These are phyloP conservation scores for Scaptodrosophila lebanonensis DNA, from an alignment of 1,140 invertebrate genomes.

Conservation along the genomic window DNA sequence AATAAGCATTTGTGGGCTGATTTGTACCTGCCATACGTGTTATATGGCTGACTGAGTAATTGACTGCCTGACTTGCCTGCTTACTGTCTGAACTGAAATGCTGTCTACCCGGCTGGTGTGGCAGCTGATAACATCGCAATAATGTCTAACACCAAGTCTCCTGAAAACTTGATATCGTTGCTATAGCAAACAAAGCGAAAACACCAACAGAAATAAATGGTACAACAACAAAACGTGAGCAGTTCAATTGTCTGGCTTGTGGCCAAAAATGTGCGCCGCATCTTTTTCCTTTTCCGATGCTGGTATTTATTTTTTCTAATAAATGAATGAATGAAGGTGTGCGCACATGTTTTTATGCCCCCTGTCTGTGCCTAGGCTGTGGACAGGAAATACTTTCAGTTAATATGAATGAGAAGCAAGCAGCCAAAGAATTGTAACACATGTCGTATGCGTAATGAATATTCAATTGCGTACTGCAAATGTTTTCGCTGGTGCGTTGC, in stretches of 20 bases:
- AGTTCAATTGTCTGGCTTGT: constrained; percentile 44
- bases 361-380: constrained; percentile 16
- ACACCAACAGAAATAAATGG: constrained; percentile 5
- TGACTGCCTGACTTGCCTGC: neutral
- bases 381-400: constrained; percentile 39
- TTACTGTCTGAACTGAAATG: neutral
- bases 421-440: constrained; percentile 34
- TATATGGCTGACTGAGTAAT: neutral
- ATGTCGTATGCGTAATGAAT: constrained; percentile 57
- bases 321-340: constrained; percentile 40
- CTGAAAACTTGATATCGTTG: constrained; percentile 24
- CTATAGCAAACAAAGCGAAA: constrained; percentile 5
- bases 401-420: constrained; percentile 28
- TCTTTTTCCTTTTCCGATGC: constrained; percentile 10
- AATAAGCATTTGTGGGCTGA: too few relatives aligned
- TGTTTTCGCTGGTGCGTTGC: constrained; percentile 24
- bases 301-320: constrained; percentile 64
- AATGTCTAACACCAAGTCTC: constrained; percentile 4
- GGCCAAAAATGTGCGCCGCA: constrained; percentile 38
- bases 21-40: too few relatives aligned
- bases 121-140: constrained; percentile 30
- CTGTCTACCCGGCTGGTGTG: neutral
- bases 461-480: constrained; percentile 22
- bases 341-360: constrained; percentile 6
- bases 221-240: constrained; percentile 48